Base-by-base conservation (phyloP, 2,113 vertebrate genomes). In the Climacteris rufus region DNA sequence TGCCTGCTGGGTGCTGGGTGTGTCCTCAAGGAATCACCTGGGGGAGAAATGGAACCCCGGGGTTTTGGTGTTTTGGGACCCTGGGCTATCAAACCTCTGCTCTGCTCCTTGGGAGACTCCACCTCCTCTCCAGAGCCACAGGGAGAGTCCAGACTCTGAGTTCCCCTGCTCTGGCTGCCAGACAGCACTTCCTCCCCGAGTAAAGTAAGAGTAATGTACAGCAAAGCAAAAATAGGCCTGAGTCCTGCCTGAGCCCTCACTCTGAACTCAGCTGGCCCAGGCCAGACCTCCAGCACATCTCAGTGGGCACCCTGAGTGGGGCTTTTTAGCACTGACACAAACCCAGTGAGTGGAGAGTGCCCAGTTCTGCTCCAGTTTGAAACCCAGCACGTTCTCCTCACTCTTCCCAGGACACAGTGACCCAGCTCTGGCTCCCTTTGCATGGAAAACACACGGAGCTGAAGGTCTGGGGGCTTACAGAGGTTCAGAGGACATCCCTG, bases 161-260 rank as follows among this genome's bases (percentile, higher is more conserved):
- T 64, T 94, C 68, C 83, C 68, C 81, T 39, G 61, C 81, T 72
- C 69, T 11, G 80, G 70, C 87, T 83, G 68, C 19, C 37, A 96
- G 78, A 85, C 74, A 87, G 65, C 23, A 72, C 89, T 94, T 97
- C 95, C 83, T 82, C 84, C 87, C 37, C 0, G 3, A 52, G 57
- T 15, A 40, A 82, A 80, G 49, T 3, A 27, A 39, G 64, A 78
- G 84, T 37, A 31, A n/a, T 16, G 69, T 10, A 49, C 31, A 77
- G 75, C 66, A 82, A 59, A 52, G 52, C 40, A 44, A 64, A 76
- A 22, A 27, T 50, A 65, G 15, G 13, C 49, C 80, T 30, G 25
- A 65, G 53, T 69, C 60, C 72, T 91, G 65, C 65, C 65, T 10
- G 2, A 35, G 11, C 18, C 39, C 40, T 10, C 9, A 4, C 24